Evolutionary conservation across 2,113 vertebrate genomes (phyloP).

Genomic region (Holacanthus passer): DNA sequence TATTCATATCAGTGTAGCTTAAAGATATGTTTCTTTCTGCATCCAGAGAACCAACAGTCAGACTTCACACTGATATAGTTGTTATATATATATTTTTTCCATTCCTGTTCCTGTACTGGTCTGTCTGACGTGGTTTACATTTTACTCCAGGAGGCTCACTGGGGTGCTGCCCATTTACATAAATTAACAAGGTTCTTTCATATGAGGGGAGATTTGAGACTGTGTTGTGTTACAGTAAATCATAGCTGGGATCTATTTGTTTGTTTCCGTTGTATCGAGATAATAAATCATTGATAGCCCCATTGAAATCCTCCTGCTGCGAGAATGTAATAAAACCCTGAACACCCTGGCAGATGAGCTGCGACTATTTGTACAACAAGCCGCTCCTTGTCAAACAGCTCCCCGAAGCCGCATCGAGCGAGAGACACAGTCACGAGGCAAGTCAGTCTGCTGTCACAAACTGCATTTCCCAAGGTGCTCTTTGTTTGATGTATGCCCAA

Average conservation of each 20-base stretch:
- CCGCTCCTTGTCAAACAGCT: slow-evolving; percentile 48
- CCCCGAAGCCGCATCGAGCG: slow-evolving; percentile 39
- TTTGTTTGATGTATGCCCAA: slow-evolving; percentile 25
- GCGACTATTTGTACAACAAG: slow-evolving; percentile 47
- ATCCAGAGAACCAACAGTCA: slow-evolving; percentile 16
- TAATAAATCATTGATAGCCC: slow-evolving; percentile 53
- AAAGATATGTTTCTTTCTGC: neutral
- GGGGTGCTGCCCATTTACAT: slow-evolving; percentile 23
- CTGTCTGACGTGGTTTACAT: slow-evolving; percentile 19
- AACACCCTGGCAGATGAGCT: slow-evolving; percentile 56
- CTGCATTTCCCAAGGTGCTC: slow-evolving; percentile 37
- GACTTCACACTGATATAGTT: too few species aligned
- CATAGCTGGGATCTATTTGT: slow-evolving; percentile 40
- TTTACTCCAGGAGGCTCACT: neutral
- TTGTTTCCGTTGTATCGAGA: slow-evolving; percentile 52
- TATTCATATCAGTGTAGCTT: slow-evolving; percentile 28
- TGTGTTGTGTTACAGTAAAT: slow-evolving; percentile 34
- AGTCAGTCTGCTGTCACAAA: slow-evolving; percentile 40
- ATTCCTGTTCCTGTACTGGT: neutral
- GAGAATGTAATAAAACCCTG: slow-evolving; percentile 58
- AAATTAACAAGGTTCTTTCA: slow-evolving; percentile 25
- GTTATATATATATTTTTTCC: neutral
- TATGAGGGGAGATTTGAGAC: slow-evolving; percentile 29
- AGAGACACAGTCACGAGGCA: slow-evolving; percentile 24
- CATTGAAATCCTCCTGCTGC: slow-evolving; percentile 40